Evolutionary conservation across 2,113 vertebrate species (phyloP), one percentile per base, ranked within the genome.

Genomic region (Podiceps cristatus): DNA sequence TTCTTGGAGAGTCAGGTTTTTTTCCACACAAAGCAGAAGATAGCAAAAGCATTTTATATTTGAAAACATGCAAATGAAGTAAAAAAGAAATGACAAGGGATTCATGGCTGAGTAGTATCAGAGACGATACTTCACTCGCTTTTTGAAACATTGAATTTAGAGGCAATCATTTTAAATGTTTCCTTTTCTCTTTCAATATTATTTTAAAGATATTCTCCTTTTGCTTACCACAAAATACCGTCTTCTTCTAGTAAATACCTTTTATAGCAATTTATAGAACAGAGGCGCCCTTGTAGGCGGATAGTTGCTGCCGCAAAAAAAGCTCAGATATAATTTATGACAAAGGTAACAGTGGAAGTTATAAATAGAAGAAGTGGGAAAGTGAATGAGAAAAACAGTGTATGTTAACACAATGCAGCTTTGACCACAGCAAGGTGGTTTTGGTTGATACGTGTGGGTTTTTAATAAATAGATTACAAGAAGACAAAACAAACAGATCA

Each of bases 41-140:
- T 4, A 73, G 50, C 44, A 73, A 35, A 83, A 80, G 7, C 31
- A 55, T 83, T 82, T 93, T 63, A 8, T 90, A 11, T 80, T 94
- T 77, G 19, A 76, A 93, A 93, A 49, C 16, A 62, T 86, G 50
- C n/a, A 92, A 76, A 88, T 44, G 14, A 92, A 67, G 25, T 31
- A 50, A 74, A 33, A 80, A 74, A 86, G 35, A 83, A 66, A 80
- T 67, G 42, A 56, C 67, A 82, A 44, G 49, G 18, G 25, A 79
- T 95, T 97, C 45, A 59, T 80, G 63, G 47, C 82, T 95, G 67
- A 88, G 24, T 86, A 53, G 37, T 78, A 90, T 13, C 37, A 83
- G 53, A 37, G 28, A 33, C 31, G 58, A 17, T 64, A 53, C 12
- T 76, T 92, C 67, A 77, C 11, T 90, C 75, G 18, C 35, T 92